Conservation (phyloP, 1,140 invertebrate species). For the Dysdera silvatica region DNA sequence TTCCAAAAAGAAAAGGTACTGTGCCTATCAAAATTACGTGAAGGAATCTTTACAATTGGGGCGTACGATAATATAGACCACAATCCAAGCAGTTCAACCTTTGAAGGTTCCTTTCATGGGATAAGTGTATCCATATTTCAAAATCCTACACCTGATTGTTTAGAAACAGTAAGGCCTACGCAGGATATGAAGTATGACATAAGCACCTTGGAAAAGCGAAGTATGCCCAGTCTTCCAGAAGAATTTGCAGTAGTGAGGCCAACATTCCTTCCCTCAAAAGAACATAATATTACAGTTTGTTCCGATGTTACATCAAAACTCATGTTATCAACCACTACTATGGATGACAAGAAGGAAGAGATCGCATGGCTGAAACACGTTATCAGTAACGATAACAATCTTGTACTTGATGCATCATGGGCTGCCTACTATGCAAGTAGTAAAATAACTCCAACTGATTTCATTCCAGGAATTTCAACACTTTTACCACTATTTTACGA, state of each 20-base stretch:
- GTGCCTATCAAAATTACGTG: neutral
- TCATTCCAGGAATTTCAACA: too few relatives aligned
- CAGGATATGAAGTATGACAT: neutral
- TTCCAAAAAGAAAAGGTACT: too few relatives aligned
- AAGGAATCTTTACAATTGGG: neutral
- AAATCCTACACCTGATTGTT: neutral
- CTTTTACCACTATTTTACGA: too few relatives aligned
- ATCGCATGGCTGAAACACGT: too few relatives aligned
- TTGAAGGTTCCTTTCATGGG: neutral
- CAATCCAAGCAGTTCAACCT: neutral
- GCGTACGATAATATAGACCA: neutral
- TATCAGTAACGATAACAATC: too few relatives aligned
- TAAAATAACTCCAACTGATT: too few relatives aligned
- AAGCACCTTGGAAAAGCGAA: neutral
- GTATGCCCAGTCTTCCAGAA: too few relatives aligned
- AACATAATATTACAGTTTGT: too few relatives aligned
- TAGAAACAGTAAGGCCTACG: too few relatives aligned
- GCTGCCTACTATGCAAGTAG: neutral
- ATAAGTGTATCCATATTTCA: neutral
- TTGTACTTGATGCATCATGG: neutral
- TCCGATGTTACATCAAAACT: too few relatives aligned
- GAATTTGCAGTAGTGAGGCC: too few relatives aligned
- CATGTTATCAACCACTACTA: neutral
- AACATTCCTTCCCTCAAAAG: too few relatives aligned
- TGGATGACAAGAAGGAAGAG: neutral